These are phyloP conservation scores for Hypotaenidia philippensis DNA, from an alignment of 2,797 vertebrate genomes.

Conservation along the genomic window DNA sequence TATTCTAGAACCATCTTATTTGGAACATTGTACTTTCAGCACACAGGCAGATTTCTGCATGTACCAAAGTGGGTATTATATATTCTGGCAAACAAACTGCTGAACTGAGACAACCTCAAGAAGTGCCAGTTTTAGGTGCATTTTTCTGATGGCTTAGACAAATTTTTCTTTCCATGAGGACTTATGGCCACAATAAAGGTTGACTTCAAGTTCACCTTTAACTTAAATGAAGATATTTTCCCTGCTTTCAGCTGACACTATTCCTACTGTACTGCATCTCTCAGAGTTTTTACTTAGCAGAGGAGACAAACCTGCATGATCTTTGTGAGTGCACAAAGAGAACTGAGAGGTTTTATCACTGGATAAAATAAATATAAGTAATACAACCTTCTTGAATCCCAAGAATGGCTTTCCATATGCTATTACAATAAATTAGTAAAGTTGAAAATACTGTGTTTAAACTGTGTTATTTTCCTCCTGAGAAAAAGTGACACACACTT, in stretches of 20 bases:
- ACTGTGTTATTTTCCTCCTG: background rate
- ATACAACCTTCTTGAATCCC: background rate
- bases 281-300: rapidly evolving
- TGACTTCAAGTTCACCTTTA: background rate
- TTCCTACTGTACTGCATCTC: background rate
- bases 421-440: background rate
- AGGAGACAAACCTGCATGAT: background rate
- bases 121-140: background rate
- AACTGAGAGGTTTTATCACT: background rate
- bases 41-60: background rate
- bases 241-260: background rate
- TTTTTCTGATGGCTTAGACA: background rate
- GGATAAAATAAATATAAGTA: background rate
- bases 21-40: background rate
- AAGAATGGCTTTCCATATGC: background rate
- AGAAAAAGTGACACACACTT: background rate
- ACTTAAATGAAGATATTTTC: conserved; percentile 1
- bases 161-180: background rate
- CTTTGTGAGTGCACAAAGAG: background rate
- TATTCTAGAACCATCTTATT: background rate
- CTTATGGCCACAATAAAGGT: background rate
- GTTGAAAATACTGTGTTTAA: background rate
- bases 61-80: background rate
- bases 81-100: background rate
- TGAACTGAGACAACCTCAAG: background rate